Conservation (phyloP, 2,797 vertebrate genomes). For the Lacerta bilineata region DNA sequence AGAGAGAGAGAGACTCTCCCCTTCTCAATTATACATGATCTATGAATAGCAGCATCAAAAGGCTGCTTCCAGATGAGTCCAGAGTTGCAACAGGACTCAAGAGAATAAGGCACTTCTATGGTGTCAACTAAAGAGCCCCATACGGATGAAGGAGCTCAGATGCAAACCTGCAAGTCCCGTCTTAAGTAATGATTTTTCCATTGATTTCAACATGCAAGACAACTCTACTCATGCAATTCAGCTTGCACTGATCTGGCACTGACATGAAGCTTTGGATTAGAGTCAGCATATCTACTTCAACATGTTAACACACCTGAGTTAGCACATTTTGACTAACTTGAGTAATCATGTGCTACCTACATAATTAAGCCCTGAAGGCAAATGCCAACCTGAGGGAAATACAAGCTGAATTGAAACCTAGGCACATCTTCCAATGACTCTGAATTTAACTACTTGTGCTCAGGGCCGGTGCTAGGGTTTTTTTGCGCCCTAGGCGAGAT, state of each 20-base stretch:
- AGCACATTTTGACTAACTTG: slow-evolving; percentile 16
- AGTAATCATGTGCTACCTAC: background rate
- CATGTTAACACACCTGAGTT: background rate
- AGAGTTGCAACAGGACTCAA: background rate
- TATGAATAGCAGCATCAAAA: background rate
- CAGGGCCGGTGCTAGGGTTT: too few relatives aligned
- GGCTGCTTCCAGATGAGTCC: background rate
- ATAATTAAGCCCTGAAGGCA: slow-evolving; percentile 13
- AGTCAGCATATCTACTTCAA: background rate
- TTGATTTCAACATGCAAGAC: background rate
- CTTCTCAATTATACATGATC: too few relatives aligned
- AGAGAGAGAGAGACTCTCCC: too few relatives aligned
- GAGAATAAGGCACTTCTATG: background rate
- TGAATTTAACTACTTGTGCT: background rate
- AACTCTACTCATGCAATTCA: background rate
- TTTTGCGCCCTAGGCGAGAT: too few relatives aligned
- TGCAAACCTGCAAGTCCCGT: background rate
- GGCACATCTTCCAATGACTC: background rate
- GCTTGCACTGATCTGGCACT: background rate
- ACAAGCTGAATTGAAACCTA: background rate
- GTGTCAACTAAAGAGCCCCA: too few relatives aligned
- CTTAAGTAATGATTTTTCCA: background rate
- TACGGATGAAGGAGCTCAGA: background rate
- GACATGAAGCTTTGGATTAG: background rate
- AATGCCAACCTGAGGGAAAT: background rate